Percentiles rank a stretch among this genome's conserved stretches.
Conservation (phyloP, 2,113 vertebrate species). For the Lota lota region DNA sequence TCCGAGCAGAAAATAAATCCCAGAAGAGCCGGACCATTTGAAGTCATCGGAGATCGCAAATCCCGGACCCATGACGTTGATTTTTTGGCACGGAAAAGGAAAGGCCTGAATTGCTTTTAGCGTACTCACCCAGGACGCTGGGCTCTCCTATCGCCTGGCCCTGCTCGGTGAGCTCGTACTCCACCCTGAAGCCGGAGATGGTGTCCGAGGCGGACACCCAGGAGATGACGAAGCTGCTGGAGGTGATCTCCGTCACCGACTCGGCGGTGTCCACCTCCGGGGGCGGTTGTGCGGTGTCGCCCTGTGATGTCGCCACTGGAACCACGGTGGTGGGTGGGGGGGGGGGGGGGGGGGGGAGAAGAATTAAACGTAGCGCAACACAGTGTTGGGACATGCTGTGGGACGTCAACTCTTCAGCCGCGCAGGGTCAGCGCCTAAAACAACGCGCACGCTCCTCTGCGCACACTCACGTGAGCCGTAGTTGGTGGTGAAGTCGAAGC, state of each 20-base stretch:
- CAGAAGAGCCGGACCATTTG: too few species aligned
- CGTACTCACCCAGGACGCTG: slow-evolving; percentile 79
- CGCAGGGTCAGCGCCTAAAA: too few species aligned
- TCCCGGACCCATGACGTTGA: too few species aligned
- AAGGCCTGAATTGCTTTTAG: background rate
- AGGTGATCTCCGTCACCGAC: slow-evolving; percentile 95
- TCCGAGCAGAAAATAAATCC: too few species aligned
- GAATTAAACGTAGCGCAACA: too few species aligned
- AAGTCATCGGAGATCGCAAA: too few species aligned
- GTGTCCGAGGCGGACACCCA: slow-evolving; percentile 97
- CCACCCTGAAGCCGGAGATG: slow-evolving; percentile 91
- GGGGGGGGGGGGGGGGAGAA: too few species aligned
- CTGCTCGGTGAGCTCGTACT: slow-evolving; percentile 91
- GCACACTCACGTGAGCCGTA: slow-evolving; percentile 80
- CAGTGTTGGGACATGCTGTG: too few species aligned
- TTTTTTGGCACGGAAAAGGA: background rate
- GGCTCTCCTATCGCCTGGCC: slow-evolving; percentile 80
- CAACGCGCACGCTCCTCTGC: background rate
- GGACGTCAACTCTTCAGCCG: too few species aligned
- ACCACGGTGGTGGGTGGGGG: slow-evolving; percentile 1
- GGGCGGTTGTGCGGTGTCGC: slow-evolving; percentile 81
- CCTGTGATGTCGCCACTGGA: slow-evolving; percentile 76
- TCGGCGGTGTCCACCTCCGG: slow-evolving; percentile 83
- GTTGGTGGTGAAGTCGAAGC: slow-evolving; percentile 92
- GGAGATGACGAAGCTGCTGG: slow-evolving; percentile 96